Conservation (phyloP, 1,140 invertebrate genomes). For the Andricus grossulariae region DNA sequence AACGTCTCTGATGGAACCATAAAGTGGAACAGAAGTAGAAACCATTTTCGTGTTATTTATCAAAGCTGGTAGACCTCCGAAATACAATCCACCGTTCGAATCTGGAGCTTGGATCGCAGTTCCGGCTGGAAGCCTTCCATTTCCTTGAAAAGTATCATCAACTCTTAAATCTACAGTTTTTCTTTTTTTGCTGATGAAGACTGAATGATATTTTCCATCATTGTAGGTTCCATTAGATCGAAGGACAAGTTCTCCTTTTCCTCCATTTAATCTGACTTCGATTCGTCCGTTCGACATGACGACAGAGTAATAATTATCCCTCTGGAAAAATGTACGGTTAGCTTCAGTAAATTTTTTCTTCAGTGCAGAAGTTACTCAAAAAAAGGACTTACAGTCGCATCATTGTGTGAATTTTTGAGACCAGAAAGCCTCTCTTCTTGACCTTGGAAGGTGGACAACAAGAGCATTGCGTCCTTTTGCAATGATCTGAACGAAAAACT, state of each 20-base stretch:
- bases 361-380: background rate
- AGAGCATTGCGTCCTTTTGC: conserved; percentile 82
- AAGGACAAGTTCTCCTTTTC: conserved; percentile 80
- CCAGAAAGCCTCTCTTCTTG: conserved; percentile 67
- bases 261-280: conserved; percentile 82
- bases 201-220: conserved; percentile 80
- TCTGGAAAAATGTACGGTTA: conserved; percentile 51
- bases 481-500: conserved; percentile 88
- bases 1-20: conserved; percentile 87
- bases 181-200: conserved; percentile 77
- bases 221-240: conserved; percentile 80
- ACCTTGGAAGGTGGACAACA: conserved; percentile 83
- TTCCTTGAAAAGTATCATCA: conserved; percentile 79
- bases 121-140: conserved; percentile 73
- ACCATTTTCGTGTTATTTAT: conserved; percentile 77
- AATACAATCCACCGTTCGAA: conserved; percentile 74
- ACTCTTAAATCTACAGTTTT: conserved; percentile 79
- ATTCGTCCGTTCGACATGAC: conserved; percentile 81
- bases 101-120: conserved; percentile 75
- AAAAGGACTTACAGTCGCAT: conserved; percentile 57
- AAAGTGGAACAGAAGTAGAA: conserved; percentile 76
- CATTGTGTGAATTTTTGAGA: conserved; percentile 50
- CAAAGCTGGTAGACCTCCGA: conserved; percentile 81
- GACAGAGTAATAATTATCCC: conserved; percentile 82
- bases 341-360: background rate